Evolutionary conservation across 2,797 vertebrate species (phyloP).

Genomic region (Poecile montanus): DNA sequence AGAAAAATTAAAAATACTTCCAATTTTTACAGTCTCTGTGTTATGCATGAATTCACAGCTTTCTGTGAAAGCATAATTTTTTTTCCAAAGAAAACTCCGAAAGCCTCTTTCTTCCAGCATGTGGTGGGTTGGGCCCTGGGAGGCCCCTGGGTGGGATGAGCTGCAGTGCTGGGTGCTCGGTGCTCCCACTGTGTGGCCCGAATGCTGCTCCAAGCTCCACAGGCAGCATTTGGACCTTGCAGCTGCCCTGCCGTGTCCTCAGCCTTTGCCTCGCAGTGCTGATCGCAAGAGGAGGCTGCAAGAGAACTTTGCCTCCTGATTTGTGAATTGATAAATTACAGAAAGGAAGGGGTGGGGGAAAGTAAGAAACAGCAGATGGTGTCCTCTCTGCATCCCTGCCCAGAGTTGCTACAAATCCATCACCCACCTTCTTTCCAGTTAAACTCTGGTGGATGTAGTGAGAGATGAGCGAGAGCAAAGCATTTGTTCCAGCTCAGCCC

Average conservation of each 20-base stretch:
- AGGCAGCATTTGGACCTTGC: not conserved
- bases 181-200: not conserved
- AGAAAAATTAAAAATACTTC: not conserved
- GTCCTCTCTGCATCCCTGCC: conserved; percentile 17
- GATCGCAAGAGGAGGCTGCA: not conserved
- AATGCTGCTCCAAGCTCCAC: not conserved
- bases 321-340: not conserved
- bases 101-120: not conserved
- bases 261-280: not conserved
- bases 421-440: not conserved
- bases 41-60: not conserved
- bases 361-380: conserved; percentile 31
- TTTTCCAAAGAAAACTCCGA: not conserved
- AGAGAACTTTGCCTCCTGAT: not conserved
- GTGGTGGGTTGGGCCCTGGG: not conserved
- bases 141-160: not conserved
- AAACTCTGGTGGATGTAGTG: not conserved
- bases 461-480: not conserved
- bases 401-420: conserved; percentile 26
- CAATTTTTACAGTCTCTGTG: not conserved
- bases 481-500: not conserved
- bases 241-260: not conserved
- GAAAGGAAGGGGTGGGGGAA: not conserved
- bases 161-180: not conserved
- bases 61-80: not conserved